A percentile compares a stretch with the other conserved stretches of the same genome.
phyloP scores from a whole-genome alignment of 1,140 invertebrate genomes.

The Pinna nobilis region DNA sequence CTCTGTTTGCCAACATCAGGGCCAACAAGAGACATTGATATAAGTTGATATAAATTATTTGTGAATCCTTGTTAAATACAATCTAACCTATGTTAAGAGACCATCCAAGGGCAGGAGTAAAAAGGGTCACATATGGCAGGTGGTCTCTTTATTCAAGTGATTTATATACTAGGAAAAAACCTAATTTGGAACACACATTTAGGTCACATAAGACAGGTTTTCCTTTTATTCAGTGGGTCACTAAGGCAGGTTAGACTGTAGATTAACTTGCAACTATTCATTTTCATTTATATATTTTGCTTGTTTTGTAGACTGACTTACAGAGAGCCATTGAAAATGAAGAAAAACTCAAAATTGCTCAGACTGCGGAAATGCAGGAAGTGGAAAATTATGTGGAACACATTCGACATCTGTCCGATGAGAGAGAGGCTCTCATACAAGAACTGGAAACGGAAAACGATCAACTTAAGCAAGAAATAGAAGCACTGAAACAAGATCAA shows the following conservation, averaged over 20 bases:
- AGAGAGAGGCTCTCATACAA: conserved; percentile 70
- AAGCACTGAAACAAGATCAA: conserved; percentile 56
- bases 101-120: no score
- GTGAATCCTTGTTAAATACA: not conserved
- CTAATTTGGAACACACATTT: no score
- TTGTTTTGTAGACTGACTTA: conserved; percentile 55
- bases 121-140: no score
- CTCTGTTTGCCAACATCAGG: no score
- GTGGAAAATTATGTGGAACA: conserved; percentile 74
- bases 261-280: no score
- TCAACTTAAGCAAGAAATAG: conserved; percentile 64
- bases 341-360: conserved; percentile 63
- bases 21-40: no score
- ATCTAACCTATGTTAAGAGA: no score
- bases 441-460: conserved; percentile 72
- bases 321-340: conserved; percentile 63
- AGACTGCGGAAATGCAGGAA: conserved; percentile 72
- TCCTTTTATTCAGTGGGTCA: no score
- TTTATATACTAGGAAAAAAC: not conserved
- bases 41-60: no score
- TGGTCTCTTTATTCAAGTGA: no score
- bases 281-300: conserved; percentile 1
- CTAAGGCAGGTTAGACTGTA: no score
- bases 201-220: no score
- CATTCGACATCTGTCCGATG: conserved; percentile 70